A percentile compares a stretch with the other conserved stretches of the same genome.
phyloP scores from a whole-genome alignment of 2,888 invertebrate genomes.

The Andrena flavipes region DNA sequence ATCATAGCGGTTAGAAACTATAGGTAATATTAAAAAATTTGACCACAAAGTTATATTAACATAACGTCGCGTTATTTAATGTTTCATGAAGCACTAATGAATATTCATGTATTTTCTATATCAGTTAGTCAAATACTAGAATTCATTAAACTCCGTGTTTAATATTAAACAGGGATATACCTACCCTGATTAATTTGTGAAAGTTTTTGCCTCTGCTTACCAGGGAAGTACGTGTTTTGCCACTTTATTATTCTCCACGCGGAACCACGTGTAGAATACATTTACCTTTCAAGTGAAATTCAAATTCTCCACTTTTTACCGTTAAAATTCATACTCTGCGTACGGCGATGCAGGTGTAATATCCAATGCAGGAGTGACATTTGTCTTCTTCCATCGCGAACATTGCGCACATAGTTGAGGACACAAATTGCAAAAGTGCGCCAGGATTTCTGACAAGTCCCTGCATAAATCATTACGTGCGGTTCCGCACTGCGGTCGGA shows the following conservation, averaged over 20 bases:
- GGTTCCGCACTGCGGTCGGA: slow-evolving; percentile 74
- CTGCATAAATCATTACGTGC: slow-evolving; percentile 76
- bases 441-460: slow-evolving; percentile 69
- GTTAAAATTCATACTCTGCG: not conserved
- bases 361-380: slow-evolving; percentile 4
- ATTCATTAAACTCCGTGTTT: not conserved
- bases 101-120: not conserved
- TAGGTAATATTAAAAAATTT: not conserved
- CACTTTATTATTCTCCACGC: too few relatives aligned
- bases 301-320: not conserved
- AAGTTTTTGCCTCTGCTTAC: too few relatives aligned
- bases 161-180: not conserved
- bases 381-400: slow-evolving; percentile 18
- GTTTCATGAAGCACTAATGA: not conserved
- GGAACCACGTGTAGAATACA: too few relatives aligned
- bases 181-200: not conserved
- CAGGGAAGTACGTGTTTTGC: too few relatives aligned
- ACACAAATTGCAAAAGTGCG: slow-evolving; percentile 65
- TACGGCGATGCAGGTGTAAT: not conserved
- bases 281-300: not conserved
- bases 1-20: too few relatives aligned
- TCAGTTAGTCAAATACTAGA: not conserved
- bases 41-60: not conserved
- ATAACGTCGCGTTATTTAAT: not conserved
- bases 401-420: slow-evolving; percentile 17